Evolutionary conservation across 2,888 invertebrate species (phyloP).

Genomic region (Nowickia ferox): DNA sequence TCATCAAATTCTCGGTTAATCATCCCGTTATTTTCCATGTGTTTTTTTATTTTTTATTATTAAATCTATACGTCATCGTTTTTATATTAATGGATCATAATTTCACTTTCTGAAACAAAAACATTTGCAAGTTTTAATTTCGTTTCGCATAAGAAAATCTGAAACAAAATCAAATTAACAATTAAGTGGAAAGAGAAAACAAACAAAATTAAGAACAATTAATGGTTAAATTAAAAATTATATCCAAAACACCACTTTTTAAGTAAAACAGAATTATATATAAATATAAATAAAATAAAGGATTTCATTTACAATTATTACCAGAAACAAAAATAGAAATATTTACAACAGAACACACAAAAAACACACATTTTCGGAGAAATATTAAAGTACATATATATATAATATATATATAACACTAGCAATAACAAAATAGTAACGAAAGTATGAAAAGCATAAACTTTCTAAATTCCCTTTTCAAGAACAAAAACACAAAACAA

Average conservation of each 20-base stretch:
- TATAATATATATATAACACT: conserved; percentile 12
- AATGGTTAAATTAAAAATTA: conserved; percentile 58
- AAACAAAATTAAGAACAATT: conserved; percentile 52
- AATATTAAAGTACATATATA: conserved; percentile 3
- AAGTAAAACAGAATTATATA: conserved; percentile 45
- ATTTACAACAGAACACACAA: conserved; percentile 56
- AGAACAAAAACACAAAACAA: conserved; percentile 14
- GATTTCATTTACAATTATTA: conserved; percentile 71
- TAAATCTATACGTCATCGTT: conserved; percentile 69
- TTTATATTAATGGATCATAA: conserved; percentile 68
- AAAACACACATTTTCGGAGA: conserved; percentile 39
- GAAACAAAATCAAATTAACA: conserved; percentile 73
- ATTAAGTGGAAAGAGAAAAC: conserved; percentile 70
- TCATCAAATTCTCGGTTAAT: conserved; percentile 65
- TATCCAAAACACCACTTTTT: conserved; percentile 60
- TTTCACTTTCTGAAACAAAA: conserved; percentile 61
- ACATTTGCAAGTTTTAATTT: conserved; percentile 67
- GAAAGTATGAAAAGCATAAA: conserved; percentile 14
- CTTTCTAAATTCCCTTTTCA: not conserved
- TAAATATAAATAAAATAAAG: conserved; percentile 50
- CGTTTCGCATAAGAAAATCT: conserved; percentile 70
- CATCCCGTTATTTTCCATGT: conserved; percentile 67
- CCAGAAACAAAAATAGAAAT: conserved; percentile 49
- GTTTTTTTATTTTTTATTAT: conserved; percentile 63
- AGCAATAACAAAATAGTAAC: conserved; percentile 18